These are phyloP conservation scores for Arizona elegans DNA, from an alignment of 2,113 vertebrate species.

Conservation along the genomic window DNA sequence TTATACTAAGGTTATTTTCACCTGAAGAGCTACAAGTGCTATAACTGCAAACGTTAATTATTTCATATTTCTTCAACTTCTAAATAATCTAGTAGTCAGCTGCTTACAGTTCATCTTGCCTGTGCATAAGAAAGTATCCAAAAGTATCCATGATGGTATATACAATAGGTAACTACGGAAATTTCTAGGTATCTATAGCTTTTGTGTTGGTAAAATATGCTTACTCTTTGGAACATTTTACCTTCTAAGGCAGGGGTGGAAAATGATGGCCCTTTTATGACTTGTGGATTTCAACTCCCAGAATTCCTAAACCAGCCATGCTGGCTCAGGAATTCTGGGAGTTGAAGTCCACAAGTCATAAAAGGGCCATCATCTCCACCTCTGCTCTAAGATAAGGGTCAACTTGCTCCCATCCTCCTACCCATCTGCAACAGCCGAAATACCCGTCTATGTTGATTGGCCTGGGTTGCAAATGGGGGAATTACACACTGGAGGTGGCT, in stretches of 20 bases:
- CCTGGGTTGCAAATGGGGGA: too few relatives aligned
- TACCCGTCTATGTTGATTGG: too few relatives aligned
- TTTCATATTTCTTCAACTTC: background rate
- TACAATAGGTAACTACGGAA: background rate
- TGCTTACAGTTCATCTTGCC: background rate
- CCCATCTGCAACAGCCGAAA: too few relatives aligned
- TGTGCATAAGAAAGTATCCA: background rate
- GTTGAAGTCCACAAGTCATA: background rate
- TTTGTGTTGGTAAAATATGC: background rate
- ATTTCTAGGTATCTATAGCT: background rate
- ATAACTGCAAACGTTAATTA: background rate
- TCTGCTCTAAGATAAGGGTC: background rate
- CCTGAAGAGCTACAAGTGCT: background rate
- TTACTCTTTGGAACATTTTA: background rate
- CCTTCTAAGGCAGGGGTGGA: too few relatives aligned
- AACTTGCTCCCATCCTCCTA: too few relatives aligned
- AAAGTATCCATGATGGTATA: background rate
- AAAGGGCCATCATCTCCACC: background rate
- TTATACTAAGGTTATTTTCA: background rate
- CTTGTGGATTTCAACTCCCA: too few relatives aligned
- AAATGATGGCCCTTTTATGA: too few relatives aligned
- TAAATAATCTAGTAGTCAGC: background rate
- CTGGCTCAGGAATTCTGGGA: background rate
- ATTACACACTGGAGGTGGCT: too few relatives aligned
- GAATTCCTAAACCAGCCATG: background rate